Percentiles rank a stretch among this genome's conserved stretches.
Conservation (phyloP, 1,140 invertebrate genomes). For the Meteorus sp. region DNA sequence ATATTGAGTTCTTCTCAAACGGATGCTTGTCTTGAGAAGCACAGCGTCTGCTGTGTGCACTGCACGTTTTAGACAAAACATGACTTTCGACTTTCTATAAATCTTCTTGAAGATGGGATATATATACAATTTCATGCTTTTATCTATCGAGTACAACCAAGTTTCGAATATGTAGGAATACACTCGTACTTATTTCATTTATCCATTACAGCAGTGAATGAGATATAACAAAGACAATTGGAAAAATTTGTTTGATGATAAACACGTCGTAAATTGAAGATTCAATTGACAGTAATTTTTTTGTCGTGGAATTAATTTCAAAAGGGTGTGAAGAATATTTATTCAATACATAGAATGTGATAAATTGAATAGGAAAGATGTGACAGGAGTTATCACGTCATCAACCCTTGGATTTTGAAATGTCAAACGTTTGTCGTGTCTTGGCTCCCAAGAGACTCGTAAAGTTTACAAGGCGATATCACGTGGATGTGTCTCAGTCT, state of each 20-base stretch:
- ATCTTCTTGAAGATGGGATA: slow-evolving; percentile 4
- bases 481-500: too few relatives aligned
- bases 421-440: slow-evolving; percentile 16
- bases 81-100: slow-evolving; percentile 27
- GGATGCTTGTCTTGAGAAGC: not conserved
- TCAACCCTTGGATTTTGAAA: slow-evolving; percentile 11
- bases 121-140: not conserved
- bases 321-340: too few relatives aligned
- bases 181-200: too few relatives aligned
- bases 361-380: not conserved
- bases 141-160: not conserved
- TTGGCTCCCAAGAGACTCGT: slow-evolving; percentile 19
- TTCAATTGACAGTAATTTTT: too few relatives aligned
- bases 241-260: too few relatives aligned
- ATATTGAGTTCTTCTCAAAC: not conserved
- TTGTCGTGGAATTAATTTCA: too few relatives aligned
- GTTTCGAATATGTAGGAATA: not conserved
- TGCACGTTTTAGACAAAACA: slow-evolving; percentile 27
- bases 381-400: not conserved
- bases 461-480: slow-evolving; percentile 8
- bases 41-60: slow-evolving; percentile 15
- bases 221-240: too few relatives aligned
- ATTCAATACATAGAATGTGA: not conserved
- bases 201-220: too few relatives aligned
- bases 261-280: too few relatives aligned